Evolutionary conservation across 2,797 vertebrate genomes (phyloP).

Genomic region (Cheirogaleus major): DNA sequence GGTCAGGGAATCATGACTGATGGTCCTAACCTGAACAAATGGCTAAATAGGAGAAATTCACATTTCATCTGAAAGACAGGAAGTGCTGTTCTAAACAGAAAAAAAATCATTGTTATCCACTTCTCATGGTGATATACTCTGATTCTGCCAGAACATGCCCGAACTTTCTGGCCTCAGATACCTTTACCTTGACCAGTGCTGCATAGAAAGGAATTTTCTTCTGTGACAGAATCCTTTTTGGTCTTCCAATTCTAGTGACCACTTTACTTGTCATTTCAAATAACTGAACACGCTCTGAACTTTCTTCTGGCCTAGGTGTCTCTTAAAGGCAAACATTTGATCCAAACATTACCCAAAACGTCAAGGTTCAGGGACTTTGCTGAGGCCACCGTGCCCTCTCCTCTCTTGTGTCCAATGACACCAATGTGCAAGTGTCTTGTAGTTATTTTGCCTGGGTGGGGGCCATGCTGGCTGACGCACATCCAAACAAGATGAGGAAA

Average conservation of each 20-base stretch:
- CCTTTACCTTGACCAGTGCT: background rate
- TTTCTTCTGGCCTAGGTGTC: background rate
- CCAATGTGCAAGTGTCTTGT: background rate
- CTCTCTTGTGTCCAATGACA: background rate
- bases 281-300: background rate
- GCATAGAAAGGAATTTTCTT: background rate
- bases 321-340: background rate
- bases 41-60: background rate
- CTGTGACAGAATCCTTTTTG: background rate
- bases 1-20: background rate
- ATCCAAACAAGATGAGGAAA: background rate
- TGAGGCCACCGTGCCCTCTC: background rate
- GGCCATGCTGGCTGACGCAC: background rate
- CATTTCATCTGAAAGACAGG: background rate
- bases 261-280: background rate
- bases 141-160: background rate
- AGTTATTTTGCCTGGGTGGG: background rate
- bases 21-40: background rate
- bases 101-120: background rate
- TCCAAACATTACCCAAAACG: background rate
- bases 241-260: background rate
- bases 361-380: background rate
- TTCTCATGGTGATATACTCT: background rate
- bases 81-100: background rate
- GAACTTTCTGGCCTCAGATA: background rate